Conservation (phyloP, 2,797 vertebrate genomes). For the Gymnopithys bicolor region DNA sequence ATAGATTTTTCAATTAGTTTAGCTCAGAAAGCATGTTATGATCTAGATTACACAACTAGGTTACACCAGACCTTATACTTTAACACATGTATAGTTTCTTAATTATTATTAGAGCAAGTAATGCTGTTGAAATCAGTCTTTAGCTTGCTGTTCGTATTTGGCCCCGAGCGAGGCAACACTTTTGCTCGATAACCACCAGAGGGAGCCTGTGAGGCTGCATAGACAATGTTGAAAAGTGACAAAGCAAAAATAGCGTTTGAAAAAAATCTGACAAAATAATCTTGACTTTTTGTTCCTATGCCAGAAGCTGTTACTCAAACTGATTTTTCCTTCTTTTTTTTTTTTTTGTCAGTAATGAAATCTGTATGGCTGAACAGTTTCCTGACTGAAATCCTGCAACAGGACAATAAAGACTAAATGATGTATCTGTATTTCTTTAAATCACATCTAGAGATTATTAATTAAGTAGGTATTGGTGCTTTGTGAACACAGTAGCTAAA, state of each 20-base stretch:
- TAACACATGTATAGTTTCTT: not conserved
- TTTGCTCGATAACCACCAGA: not conserved
- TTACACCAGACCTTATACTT: not conserved
- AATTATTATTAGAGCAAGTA: not conserved
- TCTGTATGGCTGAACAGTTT: not conserved
- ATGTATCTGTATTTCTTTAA: not conserved
- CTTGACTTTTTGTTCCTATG: not conserved
- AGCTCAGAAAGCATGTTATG: not conserved
- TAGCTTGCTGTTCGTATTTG: fast-evolving
- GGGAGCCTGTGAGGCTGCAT: not conserved
- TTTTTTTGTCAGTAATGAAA: not conserved
- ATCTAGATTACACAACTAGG: not conserved
- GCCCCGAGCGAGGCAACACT: fast-evolving
- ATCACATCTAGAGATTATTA: not conserved
- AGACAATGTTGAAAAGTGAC: fast-evolving
- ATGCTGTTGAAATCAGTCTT: fast-evolving
- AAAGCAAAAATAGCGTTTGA: not conserved
- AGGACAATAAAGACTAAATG: not conserved
- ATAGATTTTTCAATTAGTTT: not conserved
- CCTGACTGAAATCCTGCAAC: not conserved
- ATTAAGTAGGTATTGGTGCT: not conserved
- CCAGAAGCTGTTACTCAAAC: not conserved
- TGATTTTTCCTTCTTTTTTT: not conserved
- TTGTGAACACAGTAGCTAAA: not conserved
- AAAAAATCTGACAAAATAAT: not conserved